A percentile compares a stretch with the other conserved stretches of the same genome.
phyloP scores from a whole-genome alignment of 2,888 invertebrate species.

The Chrysina gloriosa region DNA sequence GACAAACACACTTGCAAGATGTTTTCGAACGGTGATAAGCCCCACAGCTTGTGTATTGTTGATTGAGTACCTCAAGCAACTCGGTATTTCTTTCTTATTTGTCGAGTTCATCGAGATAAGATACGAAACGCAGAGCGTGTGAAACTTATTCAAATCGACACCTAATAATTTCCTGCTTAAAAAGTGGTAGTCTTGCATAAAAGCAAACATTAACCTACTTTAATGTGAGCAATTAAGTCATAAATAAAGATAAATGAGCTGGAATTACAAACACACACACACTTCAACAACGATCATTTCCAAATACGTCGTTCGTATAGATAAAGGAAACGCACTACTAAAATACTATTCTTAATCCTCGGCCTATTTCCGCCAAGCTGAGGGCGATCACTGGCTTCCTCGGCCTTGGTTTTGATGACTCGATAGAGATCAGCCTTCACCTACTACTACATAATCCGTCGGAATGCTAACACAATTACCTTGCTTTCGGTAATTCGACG shows the following conservation, averaged over 20 bases:
- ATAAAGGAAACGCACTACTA: constrained; percentile 1
- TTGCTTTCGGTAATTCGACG: constrained; percentile 26
- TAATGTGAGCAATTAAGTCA: no score
- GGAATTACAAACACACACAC: background rate
- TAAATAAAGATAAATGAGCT: background rate
- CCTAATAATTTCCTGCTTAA: no score
- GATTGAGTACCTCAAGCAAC: no score
- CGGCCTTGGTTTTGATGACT: constrained; percentile 21
- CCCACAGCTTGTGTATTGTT: no score
- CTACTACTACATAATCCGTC: constrained; percentile 14
- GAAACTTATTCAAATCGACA: no score
- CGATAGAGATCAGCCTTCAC: constrained; percentile 21
- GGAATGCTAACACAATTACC: constrained; percentile 34
- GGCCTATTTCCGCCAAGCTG: constrained; percentile 5
- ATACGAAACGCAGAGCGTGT: no score
- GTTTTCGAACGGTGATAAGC: no score
- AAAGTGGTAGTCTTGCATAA: no score
- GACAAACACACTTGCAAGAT: no score
- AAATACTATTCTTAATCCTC: constrained; percentile 14
- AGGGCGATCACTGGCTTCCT: constrained; percentile 3
- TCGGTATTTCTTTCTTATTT: no score
- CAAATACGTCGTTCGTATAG: background rate
- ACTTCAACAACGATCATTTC: background rate
- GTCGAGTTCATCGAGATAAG: no score
- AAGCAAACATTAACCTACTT: no score